phyloP scores from a whole-genome alignment of 1,140 invertebrate species.

The Microplitis mediator region DNA sequence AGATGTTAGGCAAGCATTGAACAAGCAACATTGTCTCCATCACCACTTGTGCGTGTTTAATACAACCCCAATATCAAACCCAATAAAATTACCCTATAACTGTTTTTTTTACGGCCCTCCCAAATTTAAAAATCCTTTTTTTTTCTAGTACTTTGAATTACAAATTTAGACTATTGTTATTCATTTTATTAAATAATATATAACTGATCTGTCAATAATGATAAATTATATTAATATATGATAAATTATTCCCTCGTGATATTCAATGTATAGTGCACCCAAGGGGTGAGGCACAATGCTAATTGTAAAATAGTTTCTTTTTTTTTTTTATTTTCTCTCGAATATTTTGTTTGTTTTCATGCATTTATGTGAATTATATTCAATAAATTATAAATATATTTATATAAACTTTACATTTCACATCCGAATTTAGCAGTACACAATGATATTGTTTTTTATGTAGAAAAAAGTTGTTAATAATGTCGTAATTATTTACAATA shows the following conservation, averaged over 20 bases:
- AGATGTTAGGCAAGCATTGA: constrained; percentile 64
- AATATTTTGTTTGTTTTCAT: constrained; percentile 7
- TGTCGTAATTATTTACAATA: background rate
- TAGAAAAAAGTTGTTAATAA: too few relatives aligned
- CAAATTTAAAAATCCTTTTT: background rate
- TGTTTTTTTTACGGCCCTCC: background rate
- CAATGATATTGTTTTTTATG: constrained; percentile 7
- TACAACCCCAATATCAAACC: constrained; percentile 4
- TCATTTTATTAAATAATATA: background rate
- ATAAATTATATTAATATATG: background rate
- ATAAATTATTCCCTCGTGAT: background rate
- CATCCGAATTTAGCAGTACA: constrained; percentile 19
- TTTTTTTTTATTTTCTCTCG: too few relatives aligned
- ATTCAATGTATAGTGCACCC: constrained; percentile 19
- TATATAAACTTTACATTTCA: constrained; percentile 6
- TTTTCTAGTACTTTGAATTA: background rate
- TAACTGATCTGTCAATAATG: background rate
- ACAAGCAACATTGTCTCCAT: constrained; percentile 64
- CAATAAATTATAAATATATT: background rate
- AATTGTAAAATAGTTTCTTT: constrained; percentile 5
- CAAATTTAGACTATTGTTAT: background rate
- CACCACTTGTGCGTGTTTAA: constrained; percentile 59
- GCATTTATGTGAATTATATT: constrained; percentile 35
- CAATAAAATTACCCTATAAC: background rate
- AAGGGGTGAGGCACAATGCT: constrained; percentile 37